phyloP scores from a whole-genome alignment of 2,113 vertebrate species.

The Psittacara wagleri region DNA sequence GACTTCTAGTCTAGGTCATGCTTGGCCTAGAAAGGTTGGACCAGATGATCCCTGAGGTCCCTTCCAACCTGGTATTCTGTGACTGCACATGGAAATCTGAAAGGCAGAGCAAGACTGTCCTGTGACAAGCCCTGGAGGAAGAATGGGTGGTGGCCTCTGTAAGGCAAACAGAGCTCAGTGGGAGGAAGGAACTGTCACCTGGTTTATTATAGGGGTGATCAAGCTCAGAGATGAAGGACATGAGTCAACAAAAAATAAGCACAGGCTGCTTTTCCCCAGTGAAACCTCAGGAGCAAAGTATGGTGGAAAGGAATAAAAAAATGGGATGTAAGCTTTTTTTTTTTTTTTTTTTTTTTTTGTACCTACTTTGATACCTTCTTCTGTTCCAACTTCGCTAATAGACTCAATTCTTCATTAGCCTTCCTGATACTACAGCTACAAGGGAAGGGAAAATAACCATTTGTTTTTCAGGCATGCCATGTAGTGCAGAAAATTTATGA shows the following conservation, averaged over 20 bases:
- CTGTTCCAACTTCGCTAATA: neutral
- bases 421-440: neutral
- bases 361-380: neutral
- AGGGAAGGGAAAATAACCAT: neutral
- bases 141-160: fast-evolving
- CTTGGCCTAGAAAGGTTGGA: neutral
- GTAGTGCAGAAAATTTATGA: neutral
- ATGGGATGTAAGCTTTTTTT: too few relatives aligned
- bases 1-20: neutral
- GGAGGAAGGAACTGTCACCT: neutral
- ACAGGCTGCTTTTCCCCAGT: neutral
- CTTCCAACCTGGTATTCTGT: neutral
- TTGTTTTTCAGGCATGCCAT: neutral
- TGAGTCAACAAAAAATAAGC: neutral
- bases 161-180: neutral
- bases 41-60: neutral
- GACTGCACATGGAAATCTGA: neutral
- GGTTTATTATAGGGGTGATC: neutral
- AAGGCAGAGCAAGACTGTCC: neutral
- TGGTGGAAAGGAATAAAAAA: neutral
- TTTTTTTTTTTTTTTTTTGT: neutral
- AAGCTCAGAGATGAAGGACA: neutral
- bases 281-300: neutral
- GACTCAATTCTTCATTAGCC: neutral
- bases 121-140: neutral